Evolutionary conservation across 2,888 invertebrate genomes (phyloP).

Genomic region (Oasisia sp.): DNA sequence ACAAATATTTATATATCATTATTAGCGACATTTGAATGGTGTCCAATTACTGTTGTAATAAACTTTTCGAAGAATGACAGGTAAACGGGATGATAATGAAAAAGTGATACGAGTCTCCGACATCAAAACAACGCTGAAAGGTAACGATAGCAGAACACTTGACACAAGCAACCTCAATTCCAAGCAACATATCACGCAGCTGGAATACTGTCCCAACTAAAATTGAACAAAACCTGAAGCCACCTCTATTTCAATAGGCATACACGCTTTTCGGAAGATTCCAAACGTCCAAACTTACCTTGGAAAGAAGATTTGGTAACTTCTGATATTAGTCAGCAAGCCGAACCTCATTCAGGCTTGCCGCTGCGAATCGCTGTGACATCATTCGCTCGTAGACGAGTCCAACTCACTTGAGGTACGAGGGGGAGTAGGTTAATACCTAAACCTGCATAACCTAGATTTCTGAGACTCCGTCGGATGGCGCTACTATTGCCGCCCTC

Average conservation of each 20-base stretch:
- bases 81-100: neutral
- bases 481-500: too few species aligned
- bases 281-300: neutral
- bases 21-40: neutral
- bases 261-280: neutral
- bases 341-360: slow-evolving; percentile 4
- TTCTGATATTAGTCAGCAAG: neutral
- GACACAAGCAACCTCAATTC: neutral
- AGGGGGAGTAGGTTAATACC: neutral
- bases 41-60: neutral
- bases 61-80: neutral
- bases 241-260: neutral
- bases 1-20: neutral
- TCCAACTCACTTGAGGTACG: neutral
- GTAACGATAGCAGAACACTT: neutral
- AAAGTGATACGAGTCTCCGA: neutral
- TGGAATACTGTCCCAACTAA: neutral
- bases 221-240: neutral
- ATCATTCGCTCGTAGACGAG: neutral
- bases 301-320: neutral
- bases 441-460: neutral
- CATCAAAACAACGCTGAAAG: neutral
- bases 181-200: neutral
- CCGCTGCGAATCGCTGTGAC: neutral
- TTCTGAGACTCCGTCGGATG: too few species aligned